These are phyloP conservation scores for Cherax quadricarinatus DNA, from an alignment of 1,140 invertebrate species.

Conservation along the genomic window DNA sequence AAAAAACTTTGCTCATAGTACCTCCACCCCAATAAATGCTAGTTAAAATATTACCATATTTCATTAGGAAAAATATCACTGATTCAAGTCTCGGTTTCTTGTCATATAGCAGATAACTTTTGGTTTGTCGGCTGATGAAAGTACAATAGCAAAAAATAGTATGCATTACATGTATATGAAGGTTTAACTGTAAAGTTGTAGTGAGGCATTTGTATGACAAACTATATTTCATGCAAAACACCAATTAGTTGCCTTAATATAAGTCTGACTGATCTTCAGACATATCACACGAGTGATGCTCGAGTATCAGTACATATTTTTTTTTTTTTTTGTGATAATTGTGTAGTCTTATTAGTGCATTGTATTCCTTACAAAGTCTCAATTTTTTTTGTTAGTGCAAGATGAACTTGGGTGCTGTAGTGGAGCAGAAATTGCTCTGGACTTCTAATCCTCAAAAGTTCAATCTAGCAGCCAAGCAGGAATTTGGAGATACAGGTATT, in stretches of 20 bases:
- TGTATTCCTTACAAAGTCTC: not conserved
- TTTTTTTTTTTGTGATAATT: not conserved
- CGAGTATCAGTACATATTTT: not conserved
- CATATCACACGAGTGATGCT: not conserved
- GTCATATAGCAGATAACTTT: not conserved
- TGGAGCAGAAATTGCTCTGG: not conserved
- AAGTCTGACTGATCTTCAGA: not conserved
- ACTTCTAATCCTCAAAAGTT: not conserved
- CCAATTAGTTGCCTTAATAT: constrained; percentile 13
- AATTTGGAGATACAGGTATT: not conserved
- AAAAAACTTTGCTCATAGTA: not conserved
- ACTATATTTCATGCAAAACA: not conserved
- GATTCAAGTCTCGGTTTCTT: not conserved
- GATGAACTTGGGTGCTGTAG: not conserved
- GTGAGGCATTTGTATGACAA: not conserved
- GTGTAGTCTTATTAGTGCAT: not conserved
- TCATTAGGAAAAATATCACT: not conserved
- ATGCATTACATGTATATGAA: not conserved
- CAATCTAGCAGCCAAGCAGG: not conserved
- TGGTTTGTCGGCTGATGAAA: not conserved
- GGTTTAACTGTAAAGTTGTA: not conserved
- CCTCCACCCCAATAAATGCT: not conserved
- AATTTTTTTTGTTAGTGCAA: not conserved
- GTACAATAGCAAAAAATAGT: not conserved
- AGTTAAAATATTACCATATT: not conserved